Evolutionary conservation across 2,113 vertebrate species (phyloP), one percentile per base, ranked within the genome.

Genomic region (Periophthalmus modestus): DNA sequence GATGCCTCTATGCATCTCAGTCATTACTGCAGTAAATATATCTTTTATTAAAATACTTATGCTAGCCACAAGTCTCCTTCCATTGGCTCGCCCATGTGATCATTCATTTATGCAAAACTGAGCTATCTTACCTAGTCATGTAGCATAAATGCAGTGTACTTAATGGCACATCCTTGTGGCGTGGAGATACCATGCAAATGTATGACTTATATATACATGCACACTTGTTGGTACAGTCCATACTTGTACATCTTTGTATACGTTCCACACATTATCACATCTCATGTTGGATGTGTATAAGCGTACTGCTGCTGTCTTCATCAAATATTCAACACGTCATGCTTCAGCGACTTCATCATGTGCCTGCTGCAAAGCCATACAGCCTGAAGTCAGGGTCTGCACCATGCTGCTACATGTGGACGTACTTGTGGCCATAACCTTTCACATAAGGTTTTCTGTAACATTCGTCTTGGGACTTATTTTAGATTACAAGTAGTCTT

Each of bases 251-350:
- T 73, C 81, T 52, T 69, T 74, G 74, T 73, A 34, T 34, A 36
- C 62, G 43, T 65, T 65, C 62, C 33, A 36, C 62, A 43, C 74
- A 77, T 46, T 69, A 76, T 79, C 76, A 73, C 46, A 55, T 76
- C 77, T 74, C 66, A 63, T 52, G 72, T 70, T 28, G 79, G 81
- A 86, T 14, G 73, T 85, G 81, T 68, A 70, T 48, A 68, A 84
- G 76, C 87, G 81, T 52, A 59, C 57, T 28, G 11, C 81, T 59
- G 73, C 85, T 78, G 43, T 79, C 76, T 80, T 91, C 87, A 87
- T 91, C 81, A 91, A 91, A 82, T 55, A 82, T 89, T 87, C 71
- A 91, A 71, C 68, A 77, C 67, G 55, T 77, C 74, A 67, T 66
- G 81, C 87, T 78, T 34, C 58, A 83, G 81, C 74, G 59, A 68